phyloP scores from a whole-genome alignment of 2,113 vertebrate genomes.

The Ochotona princeps region DNA sequence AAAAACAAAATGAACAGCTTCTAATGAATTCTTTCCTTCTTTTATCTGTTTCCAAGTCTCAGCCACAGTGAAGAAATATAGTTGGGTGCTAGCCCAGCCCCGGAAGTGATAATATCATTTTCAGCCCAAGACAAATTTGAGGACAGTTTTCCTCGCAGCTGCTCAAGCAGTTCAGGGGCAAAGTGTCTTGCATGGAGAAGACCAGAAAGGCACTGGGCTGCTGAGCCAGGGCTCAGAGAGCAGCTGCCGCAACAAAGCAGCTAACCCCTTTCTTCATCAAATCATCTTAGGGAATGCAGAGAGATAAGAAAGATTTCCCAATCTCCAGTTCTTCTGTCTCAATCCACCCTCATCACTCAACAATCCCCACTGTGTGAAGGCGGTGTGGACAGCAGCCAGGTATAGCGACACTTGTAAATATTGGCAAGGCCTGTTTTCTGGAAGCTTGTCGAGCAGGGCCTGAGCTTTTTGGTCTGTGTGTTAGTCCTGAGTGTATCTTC shows the following conservation, averaged over 20 bases:
- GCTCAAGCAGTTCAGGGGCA: background rate
- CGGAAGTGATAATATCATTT: constrained; percentile 65
- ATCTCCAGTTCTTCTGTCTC: constrained; percentile 39
- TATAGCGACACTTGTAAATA: constrained; percentile 65
- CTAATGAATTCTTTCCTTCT: constrained; percentile 44
- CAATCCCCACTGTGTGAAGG: constrained; percentile 44
- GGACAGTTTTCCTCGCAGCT: constrained; percentile 66
- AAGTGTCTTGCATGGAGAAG: constrained; percentile 1
- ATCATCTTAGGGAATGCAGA: background rate
- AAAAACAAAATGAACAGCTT: constrained; percentile 57
- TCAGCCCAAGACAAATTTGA: constrained; percentile 72
- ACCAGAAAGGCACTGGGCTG: constrained; percentile 20
- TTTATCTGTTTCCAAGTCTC: constrained; percentile 66
- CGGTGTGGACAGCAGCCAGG: constrained; percentile 69
- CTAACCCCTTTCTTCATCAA: constrained; percentile 21
- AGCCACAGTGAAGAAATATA: constrained; percentile 57
- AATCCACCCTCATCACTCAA: constrained; percentile 60
- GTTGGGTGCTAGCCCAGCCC: constrained; percentile 15
- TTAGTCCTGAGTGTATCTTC: background rate
- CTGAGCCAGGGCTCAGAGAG: background rate
- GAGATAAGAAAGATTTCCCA: constrained; percentile 68
- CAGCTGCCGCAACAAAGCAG: background rate
- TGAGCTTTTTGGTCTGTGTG: background rate
- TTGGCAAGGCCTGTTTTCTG: constrained; percentile 49
- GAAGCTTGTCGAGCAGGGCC: background rate